These are phyloP conservation scores for Nibea albiflora DNA, from an alignment of 2,113 vertebrate species.

Conservation along the genomic window DNA sequence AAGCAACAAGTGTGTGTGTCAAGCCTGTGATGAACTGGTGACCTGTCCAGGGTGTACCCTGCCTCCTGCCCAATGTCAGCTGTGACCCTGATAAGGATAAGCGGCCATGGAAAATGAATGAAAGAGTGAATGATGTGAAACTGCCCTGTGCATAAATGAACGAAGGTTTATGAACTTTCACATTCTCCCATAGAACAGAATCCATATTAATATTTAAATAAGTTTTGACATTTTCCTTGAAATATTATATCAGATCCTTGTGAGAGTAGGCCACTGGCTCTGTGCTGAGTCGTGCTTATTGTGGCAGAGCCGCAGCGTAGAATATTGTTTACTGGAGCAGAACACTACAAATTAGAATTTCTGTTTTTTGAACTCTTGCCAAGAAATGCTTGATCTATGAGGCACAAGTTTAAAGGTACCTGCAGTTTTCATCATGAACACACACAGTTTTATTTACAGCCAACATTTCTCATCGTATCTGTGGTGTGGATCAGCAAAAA, in stretches of 20 bases:
- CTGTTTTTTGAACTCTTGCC: slow-evolving; percentile 34
- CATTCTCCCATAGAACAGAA: not conserved
- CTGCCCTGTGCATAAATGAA: not conserved
- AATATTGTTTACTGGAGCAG: slow-evolving; percentile 57
- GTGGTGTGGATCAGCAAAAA: not conserved
- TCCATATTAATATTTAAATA: slow-evolving; percentile 33
- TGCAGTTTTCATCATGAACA: not conserved
- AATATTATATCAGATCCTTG: slow-evolving; percentile 10
- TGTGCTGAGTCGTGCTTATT: slow-evolving; percentile 42
- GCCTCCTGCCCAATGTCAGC: too few species aligned
- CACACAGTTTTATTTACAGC: not conserved
- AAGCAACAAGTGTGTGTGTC: too few species aligned
- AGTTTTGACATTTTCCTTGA: slow-evolving; percentile 18
- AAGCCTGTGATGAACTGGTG: too few species aligned
- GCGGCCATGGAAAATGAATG: too few species aligned
- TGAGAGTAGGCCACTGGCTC: slow-evolving; percentile 15
- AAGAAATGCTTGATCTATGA: slow-evolving; percentile 42
- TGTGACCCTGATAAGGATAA: too few species aligned
- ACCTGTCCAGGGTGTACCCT: too few species aligned
- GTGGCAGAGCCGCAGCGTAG: slow-evolving; percentile 15
- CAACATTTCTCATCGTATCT: not conserved
- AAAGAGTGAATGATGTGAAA: not conserved
- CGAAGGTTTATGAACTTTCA: not conserved
- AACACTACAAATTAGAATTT: slow-evolving; percentile 49
- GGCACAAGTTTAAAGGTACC: slow-evolving; percentile 19